A percentile compares a stretch with the other conserved stretches of the same genome.
These are phyloP conservation scores for Ceyx melanurus DNA, from an alignment of 2,113 vertebrate genomes.

Conservation along the genomic window DNA sequence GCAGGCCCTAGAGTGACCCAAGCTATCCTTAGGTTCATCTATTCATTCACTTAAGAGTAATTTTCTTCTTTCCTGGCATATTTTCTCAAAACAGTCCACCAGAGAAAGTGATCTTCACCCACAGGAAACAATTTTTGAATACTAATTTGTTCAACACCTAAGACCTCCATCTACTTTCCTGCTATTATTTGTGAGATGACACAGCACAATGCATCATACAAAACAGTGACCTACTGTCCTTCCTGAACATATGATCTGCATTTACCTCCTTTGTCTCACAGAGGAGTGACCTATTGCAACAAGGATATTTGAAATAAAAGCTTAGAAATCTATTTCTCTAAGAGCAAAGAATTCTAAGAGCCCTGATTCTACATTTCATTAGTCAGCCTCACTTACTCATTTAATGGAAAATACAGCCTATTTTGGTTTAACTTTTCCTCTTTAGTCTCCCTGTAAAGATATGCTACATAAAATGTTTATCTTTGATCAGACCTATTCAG, in stretches of 20 bases:
- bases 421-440: slow-evolving; percentile 8
- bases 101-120: neutral
- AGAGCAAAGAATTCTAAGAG: neutral
- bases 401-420: neutral
- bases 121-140: neutral
- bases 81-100: neutral
- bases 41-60: neutral
- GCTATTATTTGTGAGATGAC: neutral
- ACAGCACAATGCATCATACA: neutral
- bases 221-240: neutral
- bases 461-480: neutral
- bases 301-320: neutral
- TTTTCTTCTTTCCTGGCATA: neutral
- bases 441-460: neutral
- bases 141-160: neutral
- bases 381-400: neutral
- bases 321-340: neutral
- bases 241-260: neutral
- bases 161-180: neutral
- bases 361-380: neutral
- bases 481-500: slow-evolving; percentile 58
- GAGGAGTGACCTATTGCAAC: neutral
- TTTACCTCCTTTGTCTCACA: neutral
- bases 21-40: neutral
- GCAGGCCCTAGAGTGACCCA: neutral